Conservation (phyloP, 2,797 vertebrate genomes). For the Parambassis ranga region DNA sequence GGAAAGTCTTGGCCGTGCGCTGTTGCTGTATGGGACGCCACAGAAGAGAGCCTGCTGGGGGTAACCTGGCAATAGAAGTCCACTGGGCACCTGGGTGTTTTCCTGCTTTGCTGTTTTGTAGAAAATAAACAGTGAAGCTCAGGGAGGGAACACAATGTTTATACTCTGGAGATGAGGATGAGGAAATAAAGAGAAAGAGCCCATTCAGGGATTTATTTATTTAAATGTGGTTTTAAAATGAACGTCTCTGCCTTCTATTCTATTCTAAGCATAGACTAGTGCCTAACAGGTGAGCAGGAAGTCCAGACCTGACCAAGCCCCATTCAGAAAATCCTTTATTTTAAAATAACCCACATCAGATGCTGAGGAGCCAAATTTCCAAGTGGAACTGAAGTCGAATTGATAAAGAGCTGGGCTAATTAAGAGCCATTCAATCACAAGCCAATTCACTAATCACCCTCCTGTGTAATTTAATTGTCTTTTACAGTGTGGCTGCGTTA, state of each 20-base stretch:
- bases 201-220: no score
- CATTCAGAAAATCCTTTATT: neutral
- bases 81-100: conserved; percentile 33
- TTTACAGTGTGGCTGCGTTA: neutral
- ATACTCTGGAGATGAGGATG: fast-evolving
- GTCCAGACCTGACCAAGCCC: neutral
- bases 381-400: neutral
- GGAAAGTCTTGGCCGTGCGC: conserved; percentile 21
- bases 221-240: no score
- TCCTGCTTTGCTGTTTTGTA: neutral
- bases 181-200: no score
- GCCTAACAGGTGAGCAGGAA: no score
- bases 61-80: conserved; percentile 71
- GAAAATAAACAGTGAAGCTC: neutral
- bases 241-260: no score
- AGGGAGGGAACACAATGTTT: neutral
- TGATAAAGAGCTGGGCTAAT: conserved; percentile 43
- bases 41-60: conserved; percentile 20
- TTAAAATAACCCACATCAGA: no score
- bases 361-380: neutral
- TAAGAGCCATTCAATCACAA: conserved; percentile 35
- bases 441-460: conserved; percentile 45
- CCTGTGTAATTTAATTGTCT: conserved; percentile 20
- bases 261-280: no score
- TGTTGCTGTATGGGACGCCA: conserved; percentile 38